Evolutionary conservation across 2,797 vertebrate genomes (phyloP), one percentile per base, ranked within the genome.

Genomic region (Phyllotis vaccarum): DNA sequence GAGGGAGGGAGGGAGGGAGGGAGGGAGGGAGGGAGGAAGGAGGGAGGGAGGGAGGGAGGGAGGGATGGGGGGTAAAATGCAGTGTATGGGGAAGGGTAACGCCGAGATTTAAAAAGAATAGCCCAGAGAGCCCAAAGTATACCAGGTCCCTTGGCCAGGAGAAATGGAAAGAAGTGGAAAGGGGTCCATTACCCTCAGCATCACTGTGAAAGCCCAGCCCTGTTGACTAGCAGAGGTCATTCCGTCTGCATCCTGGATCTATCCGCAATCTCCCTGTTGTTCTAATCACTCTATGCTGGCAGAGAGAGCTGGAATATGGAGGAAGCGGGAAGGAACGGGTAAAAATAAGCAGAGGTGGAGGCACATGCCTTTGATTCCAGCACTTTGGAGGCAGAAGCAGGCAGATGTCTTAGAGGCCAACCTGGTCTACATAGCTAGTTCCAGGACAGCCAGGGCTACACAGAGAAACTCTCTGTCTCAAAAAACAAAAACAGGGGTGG

Each of bases 11-110:
- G n/a, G n/a, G n/a, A n/a, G n/a, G n/a, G n/a, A n/a, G n/a, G n/a
- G n/a, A n/a, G n/a, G n/a, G n/a, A n/a, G n/a, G n/a, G n/a, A n/a
- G n/a, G n/a, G n/a, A n/a, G n/a, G n/a, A n/a, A n/a, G n/a, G n/a
- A n/a, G n/a, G n/a, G n/a, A n/a, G n/a, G n/a, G n/a, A n/a, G n/a
- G n/a, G n/a, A n/a, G n/a, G 17, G 13, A 29, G 89, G n/a, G 70
- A 85, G 93, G 40, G 78, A 97, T 9, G 58, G 27, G 21, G 37
- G 16, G 72, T 0, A 29, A 89, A 52, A 46, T 24, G n/a, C 27
- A 68, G 10, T 68, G 22, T 75, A 72, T 58, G 86, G 93, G 49
- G 66, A 97, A 86, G 40, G 27, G 19, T 46, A 82, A 94, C 17
- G 40, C 5, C 76, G 0, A 64, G 52, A 31, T n/a, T 90, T 52